phyloP scores from a whole-genome alignment of 2,113 vertebrate genomes.

The Alosa alosa region DNA sequence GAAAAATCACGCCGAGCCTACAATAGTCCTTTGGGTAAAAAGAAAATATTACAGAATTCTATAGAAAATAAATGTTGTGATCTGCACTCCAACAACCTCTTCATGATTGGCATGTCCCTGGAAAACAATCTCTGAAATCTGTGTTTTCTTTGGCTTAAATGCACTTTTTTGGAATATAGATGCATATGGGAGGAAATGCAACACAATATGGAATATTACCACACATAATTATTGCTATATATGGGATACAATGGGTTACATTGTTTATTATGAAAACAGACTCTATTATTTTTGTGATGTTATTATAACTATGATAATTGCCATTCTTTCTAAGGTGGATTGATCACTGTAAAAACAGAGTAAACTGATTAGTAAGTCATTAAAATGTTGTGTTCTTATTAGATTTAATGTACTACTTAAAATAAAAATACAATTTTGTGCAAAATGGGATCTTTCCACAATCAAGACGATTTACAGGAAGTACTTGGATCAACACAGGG shows the following conservation, averaged over 20 bases:
- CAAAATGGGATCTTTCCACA: background rate
- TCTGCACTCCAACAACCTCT: background rate
- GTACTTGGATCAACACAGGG: background rate
- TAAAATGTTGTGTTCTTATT: background rate
- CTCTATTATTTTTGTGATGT: background rate
- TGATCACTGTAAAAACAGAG: background rate
- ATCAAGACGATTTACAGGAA: background rate
- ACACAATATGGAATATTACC: too few relatives aligned
- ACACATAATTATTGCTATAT: too few relatives aligned
- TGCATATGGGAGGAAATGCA: background rate
- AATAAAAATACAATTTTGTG: background rate
- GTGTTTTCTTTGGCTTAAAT: background rate
- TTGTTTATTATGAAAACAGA: background rate
- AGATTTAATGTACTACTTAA: background rate
- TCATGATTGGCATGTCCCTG: background rate
- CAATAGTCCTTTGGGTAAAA: background rate
- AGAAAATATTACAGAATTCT: background rate
- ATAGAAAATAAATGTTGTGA: background rate
- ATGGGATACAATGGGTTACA: background rate
- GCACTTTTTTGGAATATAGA: background rate
- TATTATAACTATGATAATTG: background rate
- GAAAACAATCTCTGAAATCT: background rate
- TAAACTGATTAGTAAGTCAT: background rate
- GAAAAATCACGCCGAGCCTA: background rate
- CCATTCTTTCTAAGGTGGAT: background rate